Base-by-base conservation (phyloP, 2,888 invertebrate species). In the Gandaritis pyraliata region DNA sequence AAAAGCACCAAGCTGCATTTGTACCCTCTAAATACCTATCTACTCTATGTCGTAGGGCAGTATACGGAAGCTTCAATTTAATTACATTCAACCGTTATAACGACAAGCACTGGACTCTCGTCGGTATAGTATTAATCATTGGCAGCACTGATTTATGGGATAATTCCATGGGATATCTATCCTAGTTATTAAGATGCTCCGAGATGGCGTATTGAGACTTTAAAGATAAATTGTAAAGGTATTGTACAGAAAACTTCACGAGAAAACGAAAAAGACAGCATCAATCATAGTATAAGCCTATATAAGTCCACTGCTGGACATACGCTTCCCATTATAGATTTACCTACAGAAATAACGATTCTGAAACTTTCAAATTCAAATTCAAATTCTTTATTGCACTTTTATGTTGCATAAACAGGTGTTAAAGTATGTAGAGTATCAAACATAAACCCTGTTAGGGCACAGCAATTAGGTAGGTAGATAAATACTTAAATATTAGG, bases 41-140 rank as follows among this genome's bases (percentile, higher is more conserved):
- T 61, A 2, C 16, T 58, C 65, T 67, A 12, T 58, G 61, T 39
- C 51, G 51, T 29, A 56, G 65, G 62, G 61, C 62, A 58, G 66
- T 80, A 81, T 73, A 86, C 90, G 89, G 90, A 90, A 90, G 90
- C 86, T 49, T 80, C 82, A 77, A 86, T 88, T 89, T 91, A 90
- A 91, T 91, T 90, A 90, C 83, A 81, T 78, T 75, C 72, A 73
- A 82, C 90, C 89, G 90, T 90, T 91, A 90, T 87, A 88, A 85
- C 83, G 85, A 87, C 81, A 86, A 64, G 64, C 48, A 78, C 78
- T 65, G 82, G 80, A 77, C 74, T 76, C 82, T 82, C 81, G 81
- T 86, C 83, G 81, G 56, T 76, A 78, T 81, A 78, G 80, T 86
- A 89, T 90, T 90, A 90, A 90, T 90, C 88, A 90, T 86, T 75